A percentile compares a stretch with the other conserved stretches of the same genome.
Evolutionary conservation across 1,140 invertebrate species (phyloP).

Genomic region (Psix sp.): DNA sequence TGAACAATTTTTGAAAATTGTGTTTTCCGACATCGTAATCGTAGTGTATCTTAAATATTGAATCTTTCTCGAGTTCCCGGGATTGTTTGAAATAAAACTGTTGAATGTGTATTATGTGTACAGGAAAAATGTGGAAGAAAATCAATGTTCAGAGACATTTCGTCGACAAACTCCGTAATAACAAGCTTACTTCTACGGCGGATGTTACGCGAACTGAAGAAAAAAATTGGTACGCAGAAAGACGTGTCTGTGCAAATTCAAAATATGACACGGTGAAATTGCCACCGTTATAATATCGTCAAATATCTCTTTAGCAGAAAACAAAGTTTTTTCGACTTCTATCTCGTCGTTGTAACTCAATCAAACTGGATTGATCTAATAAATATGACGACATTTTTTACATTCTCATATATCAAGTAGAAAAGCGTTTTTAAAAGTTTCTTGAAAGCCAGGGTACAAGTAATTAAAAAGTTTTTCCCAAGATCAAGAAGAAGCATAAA

Average conservation of each 20-base stretch:
- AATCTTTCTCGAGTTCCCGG: conserved; percentile 19
- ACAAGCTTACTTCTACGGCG: conserved; percentile 34
- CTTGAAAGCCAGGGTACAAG: too few relatives aligned
- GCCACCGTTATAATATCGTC: conserved; percentile 7
- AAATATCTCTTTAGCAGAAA: too few relatives aligned
- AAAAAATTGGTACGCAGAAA: conserved; percentile 47
- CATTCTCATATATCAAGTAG: too few relatives aligned
- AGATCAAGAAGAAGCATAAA: too few relatives aligned
- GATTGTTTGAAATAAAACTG: conserved; percentile 47
- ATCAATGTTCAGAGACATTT: conserved; percentile 53
- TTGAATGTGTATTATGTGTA: conserved; percentile 47
- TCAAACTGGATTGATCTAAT: too few relatives aligned
- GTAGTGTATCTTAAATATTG: conserved; percentile 37
- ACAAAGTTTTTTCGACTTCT: too few relatives aligned
- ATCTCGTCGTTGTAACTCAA: too few relatives aligned
- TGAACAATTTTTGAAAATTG: too few relatives aligned
- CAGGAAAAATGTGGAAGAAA: conserved; percentile 42
- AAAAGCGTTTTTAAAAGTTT: too few relatives aligned
- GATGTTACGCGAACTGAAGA: conserved; percentile 39
- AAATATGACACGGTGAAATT: conserved; percentile 27
- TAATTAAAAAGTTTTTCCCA: too few relatives aligned
- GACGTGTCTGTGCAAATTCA: conserved; percentile 43
- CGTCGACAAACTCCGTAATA: conserved; percentile 36
- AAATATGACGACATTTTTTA: too few relatives aligned
- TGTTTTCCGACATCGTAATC: not conserved